phyloP scores from a whole-genome alignment of 2,113 vertebrate species.

The Eublepharis macularius region DNA sequence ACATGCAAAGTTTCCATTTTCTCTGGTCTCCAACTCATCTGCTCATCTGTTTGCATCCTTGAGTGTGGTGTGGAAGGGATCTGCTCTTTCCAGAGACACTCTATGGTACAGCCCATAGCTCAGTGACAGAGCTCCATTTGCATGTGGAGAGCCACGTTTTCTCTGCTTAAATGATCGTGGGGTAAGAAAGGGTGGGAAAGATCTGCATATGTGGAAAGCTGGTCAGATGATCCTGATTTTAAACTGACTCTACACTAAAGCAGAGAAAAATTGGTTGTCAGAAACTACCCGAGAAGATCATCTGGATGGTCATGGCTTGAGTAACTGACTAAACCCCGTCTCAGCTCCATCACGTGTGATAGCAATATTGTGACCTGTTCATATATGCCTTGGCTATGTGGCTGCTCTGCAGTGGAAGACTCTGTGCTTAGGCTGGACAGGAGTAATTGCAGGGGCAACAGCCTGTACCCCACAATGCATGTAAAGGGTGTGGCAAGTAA shows the following conservation, averaged over 20 bases:
- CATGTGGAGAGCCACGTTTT: not conserved
- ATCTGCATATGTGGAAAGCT: too few species aligned
- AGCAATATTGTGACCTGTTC: too few species aligned
- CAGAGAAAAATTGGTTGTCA: too few species aligned
- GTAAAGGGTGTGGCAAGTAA: not conserved
- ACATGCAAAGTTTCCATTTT: not conserved
- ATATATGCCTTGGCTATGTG: too few species aligned
- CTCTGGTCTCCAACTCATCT: not conserved
- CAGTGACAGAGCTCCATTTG: not conserved
- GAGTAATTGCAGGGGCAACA: not conserved
- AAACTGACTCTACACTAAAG: not conserved
- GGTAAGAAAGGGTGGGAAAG: conserved; percentile 1
- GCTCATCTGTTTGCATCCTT: not conserved
- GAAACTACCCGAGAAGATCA: too few species aligned
- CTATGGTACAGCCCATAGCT: not conserved
- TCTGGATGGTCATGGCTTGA: too few species aligned
- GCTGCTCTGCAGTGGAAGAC: not conserved
- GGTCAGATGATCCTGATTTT: too few species aligned
- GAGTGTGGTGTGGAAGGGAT: not conserved
- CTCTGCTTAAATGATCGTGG: not conserved
- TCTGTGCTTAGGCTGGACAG: not conserved
- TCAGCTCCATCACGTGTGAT: too few species aligned
- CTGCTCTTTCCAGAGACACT: not conserved
- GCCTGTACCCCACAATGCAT: not conserved
- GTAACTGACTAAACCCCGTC: too few species aligned